Base-by-base conservation (phyloP, 2,888 invertebrate genomes). In the Erebia palarica region DNA sequence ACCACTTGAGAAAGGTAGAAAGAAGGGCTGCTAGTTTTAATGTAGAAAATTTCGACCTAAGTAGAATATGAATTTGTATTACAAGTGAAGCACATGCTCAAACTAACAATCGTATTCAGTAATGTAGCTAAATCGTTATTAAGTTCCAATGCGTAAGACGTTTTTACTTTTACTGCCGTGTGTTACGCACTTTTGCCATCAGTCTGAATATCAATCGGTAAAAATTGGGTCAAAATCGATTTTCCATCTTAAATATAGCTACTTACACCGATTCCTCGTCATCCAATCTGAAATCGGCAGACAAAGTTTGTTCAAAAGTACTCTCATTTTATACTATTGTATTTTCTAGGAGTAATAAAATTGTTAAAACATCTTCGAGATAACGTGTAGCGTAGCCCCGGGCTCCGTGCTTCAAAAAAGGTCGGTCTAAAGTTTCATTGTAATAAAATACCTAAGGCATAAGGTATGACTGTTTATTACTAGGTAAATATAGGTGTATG, bases 141-240 rank as follows among this genome's bases (percentile, higher is more conserved):
- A 65, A 69, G 27, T 63, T 58, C 63, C 63, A 71, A 65, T 65
- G 60, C 72, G 67, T 76, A 73, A 66, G 60, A 67, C 70, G 65
- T 74, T 76, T 75, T 75, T 71, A 78, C 76, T 80, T 76, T 77
- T 73, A 79, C 76, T 81, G 70, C 79, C 76, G 78, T 72, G 71
- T 79, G 76, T 84, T 86, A 79, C 78, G 80, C 79, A 81, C 82
- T 76, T 78, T 77, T 60, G 70, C 73, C 71, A 75, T 73, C 73
- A 72, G 61, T 69, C 72, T 63, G 82, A 82, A 84, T 84, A 80
- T 81, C 78, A 75, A 86, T 82, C 61, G 68, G 60, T 76, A 77
- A 78, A 78, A 80, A 74, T 75, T 78, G 27, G 66, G 14, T 44
- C 66, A 78, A 74, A 70, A 44, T 72, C 69, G 68, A 74, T 69